Conservation (phyloP, 1,140 invertebrate genomes). For the Galleria mellonella region DNA sequence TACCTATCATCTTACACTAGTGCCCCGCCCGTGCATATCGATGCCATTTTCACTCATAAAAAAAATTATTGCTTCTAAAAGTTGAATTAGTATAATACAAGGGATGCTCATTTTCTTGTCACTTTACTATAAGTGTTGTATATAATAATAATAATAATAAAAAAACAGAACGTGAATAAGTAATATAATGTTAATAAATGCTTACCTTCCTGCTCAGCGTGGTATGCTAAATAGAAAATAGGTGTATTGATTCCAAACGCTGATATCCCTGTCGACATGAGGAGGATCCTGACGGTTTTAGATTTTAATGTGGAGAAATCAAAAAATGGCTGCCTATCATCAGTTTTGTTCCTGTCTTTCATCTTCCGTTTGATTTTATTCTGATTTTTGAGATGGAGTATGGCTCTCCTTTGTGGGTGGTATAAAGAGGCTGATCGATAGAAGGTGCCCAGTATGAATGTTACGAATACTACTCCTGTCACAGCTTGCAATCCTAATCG, state of each 20-base stretch:
- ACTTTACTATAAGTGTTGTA: too few relatives aligned
- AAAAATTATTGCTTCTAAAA: too few relatives aligned
- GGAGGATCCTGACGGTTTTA: slow-evolving; percentile 87
- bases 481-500: slow-evolving; percentile 89
- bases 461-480: slow-evolving; percentile 87
- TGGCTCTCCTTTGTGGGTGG: slow-evolving; percentile 91
- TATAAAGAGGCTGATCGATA: slow-evolving; percentile 93
- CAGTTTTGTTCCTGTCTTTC: slow-evolving; percentile 83
- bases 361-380: slow-evolving; percentile 83
- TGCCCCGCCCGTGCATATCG: too few relatives aligned
- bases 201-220: slow-evolving; percentile 82
- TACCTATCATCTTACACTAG: too few relatives aligned
- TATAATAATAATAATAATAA: too few relatives aligned
- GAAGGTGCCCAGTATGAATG: slow-evolving; percentile 91
- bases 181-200: too few relatives aligned
- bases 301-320: slow-evolving; percentile 89
- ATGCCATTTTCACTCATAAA: too few relatives aligned
- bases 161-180: too few relatives aligned
- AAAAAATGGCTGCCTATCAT: slow-evolving; percentile 88
- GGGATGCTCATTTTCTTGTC: too few relatives aligned
- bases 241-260: slow-evolving; percentile 91
- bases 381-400: slow-evolving; percentile 93
- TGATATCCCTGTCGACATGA: slow-evolving; percentile 85
- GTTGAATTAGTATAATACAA: too few relatives aligned
- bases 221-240: slow-evolving; percentile 88